phyloP scores from a whole-genome alignment of 1,140 invertebrate species.

The Geopemphigus sp. region DNA sequence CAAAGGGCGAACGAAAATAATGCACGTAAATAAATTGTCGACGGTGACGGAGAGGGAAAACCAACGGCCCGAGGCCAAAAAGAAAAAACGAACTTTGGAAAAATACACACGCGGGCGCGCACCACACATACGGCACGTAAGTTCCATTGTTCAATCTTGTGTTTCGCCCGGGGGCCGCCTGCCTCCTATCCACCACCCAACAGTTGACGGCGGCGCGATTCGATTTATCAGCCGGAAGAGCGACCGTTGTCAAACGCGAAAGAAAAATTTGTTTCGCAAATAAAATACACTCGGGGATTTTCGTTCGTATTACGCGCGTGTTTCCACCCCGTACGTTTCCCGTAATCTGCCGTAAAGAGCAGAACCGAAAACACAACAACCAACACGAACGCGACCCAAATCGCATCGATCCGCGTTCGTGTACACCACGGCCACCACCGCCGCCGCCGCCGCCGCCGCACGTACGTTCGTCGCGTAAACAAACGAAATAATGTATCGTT shows the following conservation, averaged over 20 bases:
- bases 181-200: too few relatives aligned
- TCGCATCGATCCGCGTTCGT: neutral
- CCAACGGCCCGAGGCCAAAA: constrained; percentile 11
- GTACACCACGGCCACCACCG: too few relatives aligned
- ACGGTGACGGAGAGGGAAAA: neutral
- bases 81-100: constrained; percentile 20
- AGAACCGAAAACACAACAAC: constrained; percentile 6
- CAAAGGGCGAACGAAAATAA: constrained; percentile 45
- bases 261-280: constrained; percentile 45
- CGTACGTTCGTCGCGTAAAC: neutral
- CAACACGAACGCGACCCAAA: neutral
- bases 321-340: neutral
- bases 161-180: constrained; percentile 17
- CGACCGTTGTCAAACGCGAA: constrained; percentile 40
- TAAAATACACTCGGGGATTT: constrained; percentile 22
- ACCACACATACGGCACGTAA: too few relatives aligned
- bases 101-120: constrained; percentile 22
- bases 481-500: neutral
- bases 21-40: constrained; percentile 41
- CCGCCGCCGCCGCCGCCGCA: too few relatives aligned
- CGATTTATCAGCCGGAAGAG: constrained; percentile 47
- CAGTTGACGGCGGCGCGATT: neutral
- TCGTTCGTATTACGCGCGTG: neutral
- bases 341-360: neutral
- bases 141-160: constrained; percentile 47